Evolutionary conservation across 2,888 invertebrate genomes (phyloP).

Genomic region (Clunio marinus): DNA sequence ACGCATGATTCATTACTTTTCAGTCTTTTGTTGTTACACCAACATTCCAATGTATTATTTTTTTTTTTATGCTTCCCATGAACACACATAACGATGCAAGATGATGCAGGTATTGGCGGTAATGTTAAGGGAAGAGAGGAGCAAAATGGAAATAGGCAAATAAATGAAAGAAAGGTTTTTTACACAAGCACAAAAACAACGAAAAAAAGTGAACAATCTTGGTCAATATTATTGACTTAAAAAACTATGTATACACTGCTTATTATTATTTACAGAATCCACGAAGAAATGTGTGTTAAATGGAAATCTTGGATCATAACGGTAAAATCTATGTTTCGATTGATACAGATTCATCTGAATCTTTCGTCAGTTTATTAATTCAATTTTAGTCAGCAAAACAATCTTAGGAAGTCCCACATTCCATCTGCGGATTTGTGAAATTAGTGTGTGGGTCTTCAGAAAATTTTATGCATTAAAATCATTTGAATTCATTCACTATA

Average conservation of each 20-base stretch:
- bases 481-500: neutral
- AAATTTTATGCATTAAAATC: conserved; percentile 12
- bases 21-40: too few relatives aligned
- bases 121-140: neutral
- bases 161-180: too few relatives aligned
- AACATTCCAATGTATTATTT: too few relatives aligned
- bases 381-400: conserved; percentile 7
- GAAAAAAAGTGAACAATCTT: neutral
- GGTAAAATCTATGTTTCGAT: conserved; percentile 25
- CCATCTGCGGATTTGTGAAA: neutral
- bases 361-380: neutral
- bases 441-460: conserved; percentile 1
- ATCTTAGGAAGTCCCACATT: conserved; percentile 19
- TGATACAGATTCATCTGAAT: conserved; percentile 26
- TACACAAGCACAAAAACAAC: conserved; percentile 14
- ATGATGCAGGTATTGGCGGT: neutral
- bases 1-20: too few relatives aligned
- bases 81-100: neutral
- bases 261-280: conserved; percentile 17
- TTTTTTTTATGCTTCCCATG: too few relatives aligned
- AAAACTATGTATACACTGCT: neutral
- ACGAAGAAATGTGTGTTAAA: conserved; percentile 1
- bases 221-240: neutral
- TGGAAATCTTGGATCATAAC: conserved; percentile 28
- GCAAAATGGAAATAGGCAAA: conserved; percentile 10